Evolutionary conservation across 2,888 invertebrate genomes (phyloP), one percentile per base, ranked within the genome.

Genomic region (Calameuta pallipes): DNA sequence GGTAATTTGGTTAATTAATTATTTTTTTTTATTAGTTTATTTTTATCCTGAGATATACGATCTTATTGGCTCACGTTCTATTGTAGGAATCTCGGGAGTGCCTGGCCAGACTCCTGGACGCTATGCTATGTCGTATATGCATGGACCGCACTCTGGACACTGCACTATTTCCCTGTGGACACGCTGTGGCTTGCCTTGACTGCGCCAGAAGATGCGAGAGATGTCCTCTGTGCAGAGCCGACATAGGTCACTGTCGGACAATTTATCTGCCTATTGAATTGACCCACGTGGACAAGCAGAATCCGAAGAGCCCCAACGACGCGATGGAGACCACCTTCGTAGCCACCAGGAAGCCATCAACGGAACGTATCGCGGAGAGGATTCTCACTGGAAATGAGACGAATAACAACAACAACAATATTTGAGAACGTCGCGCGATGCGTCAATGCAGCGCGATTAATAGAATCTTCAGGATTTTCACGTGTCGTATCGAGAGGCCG

Each of bases 131-230:
- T 90, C 95, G 96, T 89, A 96, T 97, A 85, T 98, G 98, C 90
- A 97, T 97, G 96, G 97, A 97, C 92, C 93, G 93, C 76, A 94
- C 95, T 79, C 95, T 97, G 89, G 95, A 97, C 92, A 95, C 96
- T 68, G 95, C 96, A 85, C 95, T 98, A 92, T 95, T 96, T 92
- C 97, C 97, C 2, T 98, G 98, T 90, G 94, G 96, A n/a, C 98
- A 98, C 91, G 96, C 96, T 76, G 95, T 96, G 75, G 96, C 97
- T 87, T 97, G 97, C 92, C 92, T 93, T 69, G 93, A 93, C 34
- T 98, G 98, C 90, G 96, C 97, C 3, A 93, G 82, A 92, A 94
- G 94, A 87, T 95, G 96, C 89, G 94, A 94, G 80, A 93, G 94
- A 79, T 97, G 96, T 90, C 96, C 96, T 0, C 92, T 97, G 41